phyloP scores from a whole-genome alignment of 2,888 invertebrate species.

The Pelosia muscerda region DNA sequence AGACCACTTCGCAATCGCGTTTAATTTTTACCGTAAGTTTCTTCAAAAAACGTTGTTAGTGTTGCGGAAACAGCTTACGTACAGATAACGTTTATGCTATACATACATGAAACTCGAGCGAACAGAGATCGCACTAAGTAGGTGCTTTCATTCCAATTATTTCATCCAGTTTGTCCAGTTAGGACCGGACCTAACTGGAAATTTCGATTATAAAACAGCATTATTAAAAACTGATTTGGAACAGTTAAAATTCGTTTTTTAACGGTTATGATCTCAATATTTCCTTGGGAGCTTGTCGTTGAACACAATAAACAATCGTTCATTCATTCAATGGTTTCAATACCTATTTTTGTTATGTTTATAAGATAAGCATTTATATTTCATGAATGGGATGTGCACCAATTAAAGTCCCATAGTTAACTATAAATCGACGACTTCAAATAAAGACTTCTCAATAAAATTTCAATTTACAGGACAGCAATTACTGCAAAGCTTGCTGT shows the following conservation, averaged over 20 bases:
- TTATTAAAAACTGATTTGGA: conserved; percentile 49
- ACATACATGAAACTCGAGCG: background rate
- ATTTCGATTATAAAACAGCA: conserved; percentile 38
- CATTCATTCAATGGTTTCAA: conserved; percentile 46
- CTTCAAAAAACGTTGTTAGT: too few species aligned
- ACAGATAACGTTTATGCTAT: background rate
- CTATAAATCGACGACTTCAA: background rate
- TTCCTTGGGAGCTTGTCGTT: conserved; percentile 43
- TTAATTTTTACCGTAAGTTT: background rate
- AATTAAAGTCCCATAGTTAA: too few species aligned
- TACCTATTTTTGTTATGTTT: conserved; percentile 58
- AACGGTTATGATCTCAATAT: conserved; percentile 41
- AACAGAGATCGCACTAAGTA: background rate
- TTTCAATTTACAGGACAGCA: too few species aligned
- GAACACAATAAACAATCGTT: conserved; percentile 60
- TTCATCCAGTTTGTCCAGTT: background rate
- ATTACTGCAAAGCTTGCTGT: too few species aligned
- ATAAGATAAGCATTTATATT: conserved; percentile 33
- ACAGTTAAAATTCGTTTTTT: conserved; percentile 46
- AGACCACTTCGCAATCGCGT: too few species aligned
- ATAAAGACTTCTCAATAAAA: too few species aligned
- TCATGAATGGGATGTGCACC: background rate
- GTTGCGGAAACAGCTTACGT: background rate
- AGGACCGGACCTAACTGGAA: conserved; percentile 43
- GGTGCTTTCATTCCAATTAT: conserved; percentile 20